These are phyloP conservation scores for Lutjanus erythropterus DNA, from an alignment of 2,113 vertebrate genomes.

Conservation along the genomic window DNA sequence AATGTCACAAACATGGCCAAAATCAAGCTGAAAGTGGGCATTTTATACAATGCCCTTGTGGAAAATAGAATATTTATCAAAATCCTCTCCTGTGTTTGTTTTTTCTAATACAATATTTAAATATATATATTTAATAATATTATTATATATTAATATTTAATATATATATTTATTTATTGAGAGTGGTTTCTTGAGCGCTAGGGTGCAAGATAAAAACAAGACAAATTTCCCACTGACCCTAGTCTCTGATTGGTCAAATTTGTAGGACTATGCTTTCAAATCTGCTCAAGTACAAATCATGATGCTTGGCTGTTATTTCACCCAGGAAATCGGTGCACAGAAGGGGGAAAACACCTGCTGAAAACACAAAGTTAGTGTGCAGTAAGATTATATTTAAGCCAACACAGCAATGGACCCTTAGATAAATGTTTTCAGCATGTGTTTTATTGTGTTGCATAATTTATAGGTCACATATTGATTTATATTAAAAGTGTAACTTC, in stretches of 20 bases:
- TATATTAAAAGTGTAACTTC: no score
- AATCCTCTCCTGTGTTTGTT: background rate
- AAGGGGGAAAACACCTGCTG: conserved; percentile 4
- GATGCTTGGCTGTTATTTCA: background rate
- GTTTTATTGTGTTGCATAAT: conserved; percentile 9
- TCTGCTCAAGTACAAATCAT: background rate
- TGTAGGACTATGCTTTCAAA: background rate
- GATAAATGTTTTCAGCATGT: background rate
- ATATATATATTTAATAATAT: no score
- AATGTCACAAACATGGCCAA: conserved; percentile 7
- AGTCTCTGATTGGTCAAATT: background rate
- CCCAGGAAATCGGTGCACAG: background rate
- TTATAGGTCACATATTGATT: background rate
- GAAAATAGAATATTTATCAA: conserved; percentile 21
- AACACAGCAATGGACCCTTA: background rate
- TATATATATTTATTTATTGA: conserved; percentile 8
- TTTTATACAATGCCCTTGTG: background rate
- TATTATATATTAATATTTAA: no score
- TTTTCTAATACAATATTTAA: conserved; percentile 12
- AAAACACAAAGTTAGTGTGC: background rate
- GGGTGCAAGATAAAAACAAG: no score
- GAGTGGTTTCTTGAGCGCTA: background rate
- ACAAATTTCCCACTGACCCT: no score
- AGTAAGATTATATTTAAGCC: conserved; percentile 15
- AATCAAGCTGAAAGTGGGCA: background rate